Evolutionary conservation across 2,113 vertebrate species (phyloP).

Genomic region (Mus pahari): DNA sequence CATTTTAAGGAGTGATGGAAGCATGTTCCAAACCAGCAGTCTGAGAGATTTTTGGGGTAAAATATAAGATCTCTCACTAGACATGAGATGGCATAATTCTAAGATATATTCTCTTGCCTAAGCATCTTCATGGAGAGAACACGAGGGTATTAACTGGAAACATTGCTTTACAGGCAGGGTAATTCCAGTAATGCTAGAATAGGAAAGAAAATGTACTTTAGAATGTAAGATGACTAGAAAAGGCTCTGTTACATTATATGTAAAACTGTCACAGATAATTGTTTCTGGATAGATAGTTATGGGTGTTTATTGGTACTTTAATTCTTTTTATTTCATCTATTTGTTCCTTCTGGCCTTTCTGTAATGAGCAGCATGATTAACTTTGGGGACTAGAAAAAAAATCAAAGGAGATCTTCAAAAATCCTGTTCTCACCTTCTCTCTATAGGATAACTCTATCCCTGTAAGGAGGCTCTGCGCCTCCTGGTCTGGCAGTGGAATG

Average conservation of each 20-base stretch:
- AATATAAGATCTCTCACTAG: constrained; percentile 20
- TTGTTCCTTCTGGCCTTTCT: constrained; percentile 44
- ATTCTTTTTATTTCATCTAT: constrained; percentile 59
- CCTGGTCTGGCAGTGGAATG: not conserved
- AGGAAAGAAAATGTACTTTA: constrained; percentile 13
- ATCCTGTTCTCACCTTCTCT: not conserved
- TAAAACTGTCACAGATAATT: not conserved
- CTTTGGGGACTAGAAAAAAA: constrained; percentile 21
- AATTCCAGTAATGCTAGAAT: constrained; percentile 1
- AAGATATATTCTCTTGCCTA: not conserved
- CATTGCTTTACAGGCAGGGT: not conserved
- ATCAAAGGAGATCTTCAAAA: constrained; percentile 13
- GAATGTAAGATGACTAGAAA: not conserved
- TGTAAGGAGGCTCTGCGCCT: not conserved
- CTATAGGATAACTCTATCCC: not conserved
- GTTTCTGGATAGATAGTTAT: constrained; percentile 22
- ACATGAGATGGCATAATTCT: constrained; percentile 21
- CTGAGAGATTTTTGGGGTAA: not conserved
- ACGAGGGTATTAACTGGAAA: not conserved
- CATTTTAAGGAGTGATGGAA: constrained; percentile 12
- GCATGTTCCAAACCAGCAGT: not conserved
- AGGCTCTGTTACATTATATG: constrained; percentile 2
- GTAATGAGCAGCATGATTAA: constrained; percentile 8
- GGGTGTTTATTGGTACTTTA: constrained; percentile 26
- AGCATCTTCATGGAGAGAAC: not conserved